Percentiles rank a stretch among this genome's conserved stretches.
Conservation (phyloP, 2,888 invertebrate genomes). For the Chironomus riparius region DNA sequence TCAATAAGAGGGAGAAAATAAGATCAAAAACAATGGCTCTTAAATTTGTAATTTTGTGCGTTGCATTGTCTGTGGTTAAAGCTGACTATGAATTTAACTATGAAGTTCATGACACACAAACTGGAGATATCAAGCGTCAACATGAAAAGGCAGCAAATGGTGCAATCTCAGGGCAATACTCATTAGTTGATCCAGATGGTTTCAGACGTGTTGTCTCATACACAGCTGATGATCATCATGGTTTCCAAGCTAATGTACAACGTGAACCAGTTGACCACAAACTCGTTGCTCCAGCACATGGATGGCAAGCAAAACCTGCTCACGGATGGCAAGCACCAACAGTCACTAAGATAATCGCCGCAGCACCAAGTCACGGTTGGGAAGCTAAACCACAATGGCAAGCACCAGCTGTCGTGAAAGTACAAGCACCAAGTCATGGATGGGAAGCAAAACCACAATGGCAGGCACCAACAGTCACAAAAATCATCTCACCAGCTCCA, state of each 20-base stretch:
- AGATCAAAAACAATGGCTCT: not conserved
- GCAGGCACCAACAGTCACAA: no score
- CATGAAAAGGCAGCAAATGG: not conserved
- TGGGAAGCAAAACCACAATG: no score
- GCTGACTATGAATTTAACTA: slow-evolving; percentile 26
- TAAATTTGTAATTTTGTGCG: not conserved
- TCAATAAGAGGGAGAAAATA: not conserved
- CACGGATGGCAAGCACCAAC: no score
- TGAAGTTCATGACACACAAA: slow-evolving; percentile 16
- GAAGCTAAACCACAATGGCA: no score
- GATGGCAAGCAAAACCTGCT: no score
- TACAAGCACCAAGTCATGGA: no score
- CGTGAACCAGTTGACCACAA: not conserved
- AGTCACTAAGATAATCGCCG: no score
- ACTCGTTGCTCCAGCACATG: not conserved
- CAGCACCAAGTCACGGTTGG: no score
- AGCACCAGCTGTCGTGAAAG: no score
- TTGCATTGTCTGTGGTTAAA: not conserved
- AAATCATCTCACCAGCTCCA: not conserved
- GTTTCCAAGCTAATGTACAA: not conserved
- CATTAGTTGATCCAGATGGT: slow-evolving; percentile 24
- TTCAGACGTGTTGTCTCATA: not conserved
- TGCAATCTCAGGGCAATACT: slow-evolving; percentile 15
- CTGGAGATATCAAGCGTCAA: slow-evolving; percentile 15
- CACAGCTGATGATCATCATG: not conserved